phyloP scores from a whole-genome alignment of 2,888 invertebrate species.

The Polydrusus cervinus region DNA sequence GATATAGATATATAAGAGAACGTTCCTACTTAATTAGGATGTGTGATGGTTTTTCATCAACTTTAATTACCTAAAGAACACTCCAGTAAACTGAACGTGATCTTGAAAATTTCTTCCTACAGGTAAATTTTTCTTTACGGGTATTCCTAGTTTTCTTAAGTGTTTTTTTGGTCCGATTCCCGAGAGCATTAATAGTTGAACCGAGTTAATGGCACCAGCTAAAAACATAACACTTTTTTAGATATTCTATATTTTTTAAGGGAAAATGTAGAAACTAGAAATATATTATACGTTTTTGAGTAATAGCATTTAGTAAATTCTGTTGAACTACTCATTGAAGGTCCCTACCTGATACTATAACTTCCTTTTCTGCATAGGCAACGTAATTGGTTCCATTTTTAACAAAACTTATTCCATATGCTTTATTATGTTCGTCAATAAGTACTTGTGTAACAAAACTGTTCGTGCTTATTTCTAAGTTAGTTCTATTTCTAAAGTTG shows the following conservation, averaged over 20 bases:
- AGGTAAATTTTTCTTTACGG: conserved; percentile 77
- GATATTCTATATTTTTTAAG: not conserved
- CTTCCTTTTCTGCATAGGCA: conserved; percentile 35
- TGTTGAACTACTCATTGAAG: too few relatives aligned
- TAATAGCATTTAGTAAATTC: too few relatives aligned
- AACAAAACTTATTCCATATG: conserved; percentile 38
- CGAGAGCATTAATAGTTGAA: conserved; percentile 78
- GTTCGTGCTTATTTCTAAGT: conserved; percentile 27
- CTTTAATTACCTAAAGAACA: conserved; percentile 1
- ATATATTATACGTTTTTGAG: too few relatives aligned
- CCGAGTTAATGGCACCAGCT: conserved; percentile 77
- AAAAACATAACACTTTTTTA: conserved; percentile 67
- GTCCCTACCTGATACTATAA: conserved; percentile 37
- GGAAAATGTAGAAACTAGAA: too few relatives aligned
- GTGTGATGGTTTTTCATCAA: too few relatives aligned
- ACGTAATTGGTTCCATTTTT: conserved; percentile 27
- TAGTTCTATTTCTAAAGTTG: conserved; percentile 6
- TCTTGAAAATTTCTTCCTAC: conserved; percentile 85
- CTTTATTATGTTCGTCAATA: conserved; percentile 25
- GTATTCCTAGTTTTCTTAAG: conserved; percentile 72
- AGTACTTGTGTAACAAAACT: conserved; percentile 38
- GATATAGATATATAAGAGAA: too few relatives aligned
- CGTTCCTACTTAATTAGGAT: too few relatives aligned
- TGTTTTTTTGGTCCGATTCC: conserved; percentile 78
- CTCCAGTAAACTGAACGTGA: conserved; percentile 79